phyloP scores from a whole-genome alignment of 2,888 invertebrate species.

The Harpalus rufipes region DNA sequence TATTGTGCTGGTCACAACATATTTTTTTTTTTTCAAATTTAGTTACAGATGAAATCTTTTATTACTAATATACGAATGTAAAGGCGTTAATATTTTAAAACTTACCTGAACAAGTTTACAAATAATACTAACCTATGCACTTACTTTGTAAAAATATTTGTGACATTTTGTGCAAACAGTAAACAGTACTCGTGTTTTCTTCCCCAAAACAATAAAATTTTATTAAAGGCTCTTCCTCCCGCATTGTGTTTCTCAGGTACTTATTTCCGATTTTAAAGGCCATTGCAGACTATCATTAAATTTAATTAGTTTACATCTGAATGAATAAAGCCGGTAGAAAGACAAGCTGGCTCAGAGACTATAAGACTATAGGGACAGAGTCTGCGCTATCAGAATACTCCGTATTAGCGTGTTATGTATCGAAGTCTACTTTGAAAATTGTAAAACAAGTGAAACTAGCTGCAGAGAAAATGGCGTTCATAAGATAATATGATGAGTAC shows the following conservation, averaged over 20 bases:
- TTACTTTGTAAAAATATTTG: not conserved
- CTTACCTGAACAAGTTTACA: too few relatives aligned
- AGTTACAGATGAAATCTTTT: too few relatives aligned
- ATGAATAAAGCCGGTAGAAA: constrained; percentile 30
- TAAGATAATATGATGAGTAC: too few relatives aligned
- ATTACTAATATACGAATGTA: too few relatives aligned
- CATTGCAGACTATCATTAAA: constrained; percentile 35
- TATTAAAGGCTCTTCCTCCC: not conserved
- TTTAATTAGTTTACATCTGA: constrained; percentile 47
- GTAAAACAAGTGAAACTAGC: too few relatives aligned
- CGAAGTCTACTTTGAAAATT: too few relatives aligned
- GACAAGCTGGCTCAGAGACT: not conserved
- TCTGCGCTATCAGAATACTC: not conserved
- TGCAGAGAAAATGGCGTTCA: too few relatives aligned
- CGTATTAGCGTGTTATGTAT: too few relatives aligned
- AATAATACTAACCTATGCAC: not conserved
- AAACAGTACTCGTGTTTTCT: not conserved
- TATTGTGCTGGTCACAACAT: too few relatives aligned
- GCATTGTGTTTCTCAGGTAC: not conserved
- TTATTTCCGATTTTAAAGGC: constrained; percentile 18
- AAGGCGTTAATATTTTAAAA: too few relatives aligned
- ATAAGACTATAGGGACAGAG: not conserved
- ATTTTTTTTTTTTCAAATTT: too few relatives aligned
- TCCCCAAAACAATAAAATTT: constrained; percentile 44
- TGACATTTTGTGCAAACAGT: not conserved